Percentiles rank a stretch among this genome's conserved stretches.
Evolutionary conservation across 2,888 invertebrate species (phyloP).

Genomic region (Lutraria lutraria): DNA sequence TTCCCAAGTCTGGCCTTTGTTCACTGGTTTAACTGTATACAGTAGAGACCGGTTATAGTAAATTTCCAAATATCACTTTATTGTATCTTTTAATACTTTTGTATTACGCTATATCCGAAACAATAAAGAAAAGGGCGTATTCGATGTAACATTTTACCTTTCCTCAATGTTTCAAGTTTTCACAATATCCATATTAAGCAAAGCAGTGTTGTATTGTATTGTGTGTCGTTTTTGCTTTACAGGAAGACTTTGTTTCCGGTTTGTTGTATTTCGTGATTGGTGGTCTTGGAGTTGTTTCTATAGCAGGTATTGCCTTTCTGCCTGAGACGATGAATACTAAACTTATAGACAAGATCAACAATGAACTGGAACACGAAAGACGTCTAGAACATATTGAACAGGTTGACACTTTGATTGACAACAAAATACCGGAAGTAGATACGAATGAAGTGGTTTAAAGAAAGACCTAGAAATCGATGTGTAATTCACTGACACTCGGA

Average conservation of each 20-base stretch:
- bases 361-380: slow-evolving; percentile 38
- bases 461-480: neutral
- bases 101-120: too few relatives aligned
- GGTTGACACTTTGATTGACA: neutral
- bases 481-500: neutral
- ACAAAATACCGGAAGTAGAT: neutral
- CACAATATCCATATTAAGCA: too few relatives aligned
- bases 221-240: neutral
- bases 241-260: slow-evolving; percentile 63
- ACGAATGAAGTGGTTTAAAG: neutral
- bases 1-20: too few relatives aligned
- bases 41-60: too few relatives aligned
- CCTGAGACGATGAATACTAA: slow-evolving; percentile 61
- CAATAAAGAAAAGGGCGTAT: too few relatives aligned
- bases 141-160: too few relatives aligned
- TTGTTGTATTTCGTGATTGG: slow-evolving; percentile 63
- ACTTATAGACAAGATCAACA: slow-evolving; percentile 40
- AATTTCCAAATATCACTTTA: too few relatives aligned
- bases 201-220: too few relatives aligned
- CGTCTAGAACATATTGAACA: slow-evolving; percentile 16
- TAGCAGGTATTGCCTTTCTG: slow-evolving; percentile 45
- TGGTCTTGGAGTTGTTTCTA: slow-evolving; percentile 45
- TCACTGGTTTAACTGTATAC: too few relatives aligned
- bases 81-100: too few relatives aligned
- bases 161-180: too few relatives aligned